A percentile compares a stretch with the other conserved stretches of the same genome.
Evolutionary conservation across 2,888 invertebrate genomes (phyloP).

Genomic region (Uropetala carovei): DNA sequence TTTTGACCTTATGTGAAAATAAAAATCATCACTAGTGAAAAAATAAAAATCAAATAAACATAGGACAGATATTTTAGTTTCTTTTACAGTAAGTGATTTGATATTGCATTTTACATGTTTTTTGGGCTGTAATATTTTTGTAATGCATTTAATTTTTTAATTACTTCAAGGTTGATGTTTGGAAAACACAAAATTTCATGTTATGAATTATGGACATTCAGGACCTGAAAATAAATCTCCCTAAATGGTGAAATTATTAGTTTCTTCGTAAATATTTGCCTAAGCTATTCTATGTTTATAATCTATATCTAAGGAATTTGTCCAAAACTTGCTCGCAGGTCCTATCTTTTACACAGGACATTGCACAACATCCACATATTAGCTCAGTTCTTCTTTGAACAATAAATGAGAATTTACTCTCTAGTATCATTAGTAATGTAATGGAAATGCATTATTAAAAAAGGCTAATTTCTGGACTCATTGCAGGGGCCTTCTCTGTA

Average conservation of each 20-base stretch:
- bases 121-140: too few species aligned
- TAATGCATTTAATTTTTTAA: too few species aligned
- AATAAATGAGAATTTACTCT: not conserved
- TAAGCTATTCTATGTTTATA: too few species aligned
- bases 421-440: not conserved
- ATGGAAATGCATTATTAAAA: conserved; percentile 41
- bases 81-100: conserved; percentile 63
- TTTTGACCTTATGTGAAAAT: not conserved
- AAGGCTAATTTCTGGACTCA: conserved; percentile 47
- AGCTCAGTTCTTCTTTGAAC: too few species aligned
- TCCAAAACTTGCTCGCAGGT: too few species aligned
- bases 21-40: not conserved
- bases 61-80: conserved; percentile 55
- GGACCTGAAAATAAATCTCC: conserved; percentile 29
- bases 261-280: conserved; percentile 39
- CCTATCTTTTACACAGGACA: too few species aligned
- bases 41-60: conserved; percentile 31
- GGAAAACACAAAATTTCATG: conserved; percentile 57
- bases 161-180: conserved; percentile 25
- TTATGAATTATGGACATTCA: conserved; percentile 41
- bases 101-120: too few species aligned
- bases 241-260: not conserved
- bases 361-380: too few species aligned
- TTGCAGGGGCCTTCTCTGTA: conserved; percentile 56
- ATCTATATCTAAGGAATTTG: too few species aligned